Base-by-base conservation (phyloP, 2,797 vertebrate species). In the Ctenopoma kingsleyae region DNA sequence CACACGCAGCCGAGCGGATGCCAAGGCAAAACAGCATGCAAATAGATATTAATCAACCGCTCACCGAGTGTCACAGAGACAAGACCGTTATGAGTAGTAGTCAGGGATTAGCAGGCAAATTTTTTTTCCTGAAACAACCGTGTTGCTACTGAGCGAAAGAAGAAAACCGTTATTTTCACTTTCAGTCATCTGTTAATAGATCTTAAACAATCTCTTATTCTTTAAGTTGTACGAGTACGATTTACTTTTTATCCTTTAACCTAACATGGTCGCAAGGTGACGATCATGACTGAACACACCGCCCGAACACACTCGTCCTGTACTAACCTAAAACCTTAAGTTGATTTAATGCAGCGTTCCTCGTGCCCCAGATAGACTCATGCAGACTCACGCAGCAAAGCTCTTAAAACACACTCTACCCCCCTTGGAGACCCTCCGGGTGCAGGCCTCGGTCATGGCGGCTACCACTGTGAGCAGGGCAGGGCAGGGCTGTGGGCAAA, bases 331-430 rank as follows among this genome's bases (percentile, higher is more conserved):
- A 82, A 80, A 74, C 68, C 64, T 67, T 56, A 48, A 69, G 66
- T 60, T 67, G 66, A 54, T 71, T 68, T 74, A 81, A 76, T 22
- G 44, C 75, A 67, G 48, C 43, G 66, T 79, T 72, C 75, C 71
- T 53, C 15, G 0, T 80, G 84, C 19, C 80, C 77, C 64, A 88
- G 67, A 72, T 86, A 77, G 32, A 50, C 66, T 46, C 64, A 54
- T 67, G 46, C 64, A 77, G 32, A 50, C 69, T 47, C 65, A 54
- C 68, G 41, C 65, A 30, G 27, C 30, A 32, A 43, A 70, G 60
- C 65, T 25, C 44, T 56, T 60, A 47, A 56, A 62, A 50, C 40
- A 32, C 35, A 10, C 22, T 19, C 30, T 2, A 27, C 36, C 52
- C 63, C 52, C 56, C 68, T 40, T 72, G 0, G 16, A 70, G 55